Evolutionary conservation across 2,797 vertebrate species (phyloP).

Genomic region (Odontamblyopus rebecca): DNA sequence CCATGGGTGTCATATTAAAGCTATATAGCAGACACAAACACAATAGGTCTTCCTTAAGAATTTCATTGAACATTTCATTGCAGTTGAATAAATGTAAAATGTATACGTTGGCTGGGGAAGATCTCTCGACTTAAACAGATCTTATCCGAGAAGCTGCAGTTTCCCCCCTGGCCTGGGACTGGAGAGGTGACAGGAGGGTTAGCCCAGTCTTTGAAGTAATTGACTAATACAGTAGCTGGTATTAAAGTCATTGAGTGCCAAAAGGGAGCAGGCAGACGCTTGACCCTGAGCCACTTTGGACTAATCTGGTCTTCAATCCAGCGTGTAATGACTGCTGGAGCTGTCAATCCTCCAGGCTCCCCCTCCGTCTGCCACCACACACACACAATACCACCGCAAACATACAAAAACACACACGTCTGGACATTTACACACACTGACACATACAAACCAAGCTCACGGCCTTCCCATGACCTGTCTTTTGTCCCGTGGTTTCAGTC

Average conservation of each 20-base stretch:
- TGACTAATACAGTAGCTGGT: conserved; percentile 99
- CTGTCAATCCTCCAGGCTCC: conserved; percentile 98
- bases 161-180: conserved; percentile 25
- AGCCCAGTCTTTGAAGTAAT: conserved; percentile 95
- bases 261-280: conserved; percentile 98
- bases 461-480: conserved; percentile 1
- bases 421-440: background rate
- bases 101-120: background rate
- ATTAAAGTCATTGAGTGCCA: conserved; percentile 99
- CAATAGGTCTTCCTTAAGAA: no score
- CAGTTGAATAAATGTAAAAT: background rate
- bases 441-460: conserved; percentile 21
- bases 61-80: no score
- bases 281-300: conserved; percentile 99
- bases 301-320: conserved; percentile 99
- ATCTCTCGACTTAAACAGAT: conserved; percentile 44
- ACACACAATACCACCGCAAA: conserved; percentile 11
- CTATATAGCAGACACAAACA: no score
- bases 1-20: no score
- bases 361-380: conserved; percentile 74
- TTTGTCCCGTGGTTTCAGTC: conserved; percentile 14
- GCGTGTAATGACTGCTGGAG: conserved; percentile 99
- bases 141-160: conserved; percentile 43
- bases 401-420: conserved; percentile 12
- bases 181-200: conserved; percentile 66